A percentile compares a stretch with the other conserved stretches of the same genome.
These are phyloP conservation scores for Chelonus formosanus DNA, from an alignment of 2,888 invertebrate species.

Conservation along the genomic window DNA sequence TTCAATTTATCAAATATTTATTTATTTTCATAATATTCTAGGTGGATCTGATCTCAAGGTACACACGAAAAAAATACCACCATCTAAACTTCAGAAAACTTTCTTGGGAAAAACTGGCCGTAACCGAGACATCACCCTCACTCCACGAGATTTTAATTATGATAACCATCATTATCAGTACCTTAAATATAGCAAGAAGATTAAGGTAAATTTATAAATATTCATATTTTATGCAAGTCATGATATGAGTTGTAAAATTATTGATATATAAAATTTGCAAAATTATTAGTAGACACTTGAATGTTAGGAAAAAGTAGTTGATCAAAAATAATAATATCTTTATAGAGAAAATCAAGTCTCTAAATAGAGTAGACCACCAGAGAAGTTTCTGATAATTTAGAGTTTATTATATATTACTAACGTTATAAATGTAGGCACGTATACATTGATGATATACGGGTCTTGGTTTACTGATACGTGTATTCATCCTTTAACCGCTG, in stretches of 20 bases:
- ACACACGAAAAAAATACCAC: slow-evolving; percentile 54
- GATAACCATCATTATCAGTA: slow-evolving; percentile 83
- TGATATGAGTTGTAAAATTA: no score
- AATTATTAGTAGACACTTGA: no score
- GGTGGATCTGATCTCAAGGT: slow-evolving; percentile 47
- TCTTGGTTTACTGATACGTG: slow-evolving; percentile 7
- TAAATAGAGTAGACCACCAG: no score
- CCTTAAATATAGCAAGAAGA: slow-evolving; percentile 78
- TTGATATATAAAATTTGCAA: no score
- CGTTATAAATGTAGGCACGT: slow-evolving; percentile 5
- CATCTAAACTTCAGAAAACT: slow-evolving; percentile 54
- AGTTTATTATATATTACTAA: slow-evolving; percentile 9
- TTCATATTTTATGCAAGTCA: no score
- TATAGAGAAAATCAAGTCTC: slow-evolving; percentile 2
- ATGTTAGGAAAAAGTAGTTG: no score
- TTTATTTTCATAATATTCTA: slow-evolving; percentile 17
- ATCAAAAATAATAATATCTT: not conserved
- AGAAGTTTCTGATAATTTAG: no score
- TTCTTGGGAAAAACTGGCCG: slow-evolving; percentile 52
- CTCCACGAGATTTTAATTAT: slow-evolving; percentile 79
- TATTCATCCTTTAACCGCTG: slow-evolving; percentile 5
- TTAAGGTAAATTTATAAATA: slow-evolving; percentile 66
- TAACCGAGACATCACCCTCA: slow-evolving; percentile 69
- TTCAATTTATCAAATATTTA: not conserved
- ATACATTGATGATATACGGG: slow-evolving; percentile 5